Percentiles rank a stretch among this genome's conserved stretches.
These are phyloP conservation scores for Macrosiphum euphorbiae DNA, from an alignment of 2,888 invertebrate species.

Conservation along the genomic window DNA sequence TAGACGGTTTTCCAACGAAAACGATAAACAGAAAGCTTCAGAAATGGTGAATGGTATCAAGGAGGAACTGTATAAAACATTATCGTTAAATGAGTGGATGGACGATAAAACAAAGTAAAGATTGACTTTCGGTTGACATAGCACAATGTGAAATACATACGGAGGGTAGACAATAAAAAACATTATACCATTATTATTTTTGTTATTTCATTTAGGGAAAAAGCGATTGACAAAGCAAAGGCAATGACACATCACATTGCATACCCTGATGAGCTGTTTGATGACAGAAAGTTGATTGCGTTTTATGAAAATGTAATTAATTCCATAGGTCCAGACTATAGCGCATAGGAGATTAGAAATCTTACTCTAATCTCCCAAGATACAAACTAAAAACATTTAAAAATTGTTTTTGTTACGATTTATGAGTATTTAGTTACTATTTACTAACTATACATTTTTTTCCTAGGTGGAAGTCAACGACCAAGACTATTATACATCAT, in stretches of 20 bases:
- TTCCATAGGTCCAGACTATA: too few species aligned
- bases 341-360: too few species aligned
- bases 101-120: conserved; percentile 80
- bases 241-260: conserved; percentile 90
- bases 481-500: conserved; percentile 81
- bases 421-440: neutral
- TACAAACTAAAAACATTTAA: neutral
- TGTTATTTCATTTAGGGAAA: conserved; percentile 70
- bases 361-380: too few species aligned
- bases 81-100: conserved; percentile 92
- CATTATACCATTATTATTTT: too few species aligned
- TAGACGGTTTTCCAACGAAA: conserved; percentile 87
- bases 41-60: conserved; percentile 91
- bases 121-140: neutral
- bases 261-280: conserved; percentile 90
- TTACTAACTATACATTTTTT: neutral
- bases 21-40: conserved; percentile 84
- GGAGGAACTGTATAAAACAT: conserved; percentile 83
- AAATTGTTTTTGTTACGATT: neutral
- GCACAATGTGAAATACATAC: too few species aligned
- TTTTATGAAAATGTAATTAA: conserved; percentile 80
- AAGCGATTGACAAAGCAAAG: conserved; percentile 84
- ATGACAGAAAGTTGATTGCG: conserved; percentile 83
- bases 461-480: conserved; percentile 79
- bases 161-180: too few species aligned